A percentile compares a stretch with the other conserved stretches of the same genome.
phyloP scores from a whole-genome alignment of 2,113 vertebrate genomes.

The Crotalus helleri region DNA sequence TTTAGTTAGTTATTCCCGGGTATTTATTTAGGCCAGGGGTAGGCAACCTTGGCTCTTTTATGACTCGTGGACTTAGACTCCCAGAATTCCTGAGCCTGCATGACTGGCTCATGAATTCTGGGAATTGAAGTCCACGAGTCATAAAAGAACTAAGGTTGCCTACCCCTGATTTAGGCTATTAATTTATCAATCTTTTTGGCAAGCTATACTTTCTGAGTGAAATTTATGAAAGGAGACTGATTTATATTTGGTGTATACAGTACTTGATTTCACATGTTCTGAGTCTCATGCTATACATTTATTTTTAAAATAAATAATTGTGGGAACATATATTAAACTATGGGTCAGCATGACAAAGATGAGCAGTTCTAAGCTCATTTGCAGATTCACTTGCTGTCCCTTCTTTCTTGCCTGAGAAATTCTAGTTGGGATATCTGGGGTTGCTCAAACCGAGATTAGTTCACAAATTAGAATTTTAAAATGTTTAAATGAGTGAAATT shows the following conservation, averaged over 20 bases:
- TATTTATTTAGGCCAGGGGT: neutral
- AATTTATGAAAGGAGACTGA: neutral
- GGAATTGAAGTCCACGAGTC: no score
- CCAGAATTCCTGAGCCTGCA: no score
- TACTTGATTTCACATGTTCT: neutral
- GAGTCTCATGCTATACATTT: neutral
- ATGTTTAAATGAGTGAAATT: neutral
- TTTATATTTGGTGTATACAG: neutral
- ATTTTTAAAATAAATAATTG: neutral
- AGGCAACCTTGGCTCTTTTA: no score
- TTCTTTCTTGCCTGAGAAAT: neutral
- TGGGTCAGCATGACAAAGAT: neutral
- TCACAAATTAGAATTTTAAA: neutral
- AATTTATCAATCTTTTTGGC: neutral
- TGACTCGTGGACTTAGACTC: no score
- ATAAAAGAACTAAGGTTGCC: no score
- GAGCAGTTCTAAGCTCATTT: neutral
- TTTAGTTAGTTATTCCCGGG: slow-evolving; percentile 33
- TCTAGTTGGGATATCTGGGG: neutral
- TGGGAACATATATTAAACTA: neutral
- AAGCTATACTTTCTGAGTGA: neutral
- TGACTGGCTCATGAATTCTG: no score
- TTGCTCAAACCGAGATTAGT: neutral
- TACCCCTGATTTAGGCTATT: neutral
- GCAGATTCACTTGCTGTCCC: neutral